Evolutionary conservation across 1,140 invertebrate species (phyloP), one percentile per base, ranked within the genome.

Genomic region (Drosophila bocki): DNA sequence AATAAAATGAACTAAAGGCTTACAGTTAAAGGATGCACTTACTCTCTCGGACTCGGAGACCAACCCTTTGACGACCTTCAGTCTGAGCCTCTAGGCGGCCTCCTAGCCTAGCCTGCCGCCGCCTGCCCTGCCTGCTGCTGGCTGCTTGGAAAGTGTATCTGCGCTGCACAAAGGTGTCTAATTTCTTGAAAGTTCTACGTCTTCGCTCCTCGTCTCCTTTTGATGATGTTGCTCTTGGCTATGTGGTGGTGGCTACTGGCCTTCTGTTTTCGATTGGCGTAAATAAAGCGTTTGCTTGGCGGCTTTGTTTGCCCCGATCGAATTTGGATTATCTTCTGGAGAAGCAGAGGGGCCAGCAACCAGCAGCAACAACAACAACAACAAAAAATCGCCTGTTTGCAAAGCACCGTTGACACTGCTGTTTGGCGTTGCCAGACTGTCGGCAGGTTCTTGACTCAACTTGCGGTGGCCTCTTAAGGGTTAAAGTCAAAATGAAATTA

Each of bases 231-330:
- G 15, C 35, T 41, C 33, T 22, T 51, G 37, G 12, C 26, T 22
- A 22, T 22, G 3, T 8, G 53, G 35, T 13, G 35, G 2, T 35
- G 7, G 8, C 15, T 26, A 17, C 39, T 65, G 32, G 22, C 35
- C 62, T 44, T 32, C 51, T 32, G n/a, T 32, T 45, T 47, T 4
- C 0, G 39, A 37, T 45, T 39, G 22, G 56, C 7, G 58, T 22
- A 37, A 65, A 26, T 60, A n/a, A 41, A 58, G 19, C 44, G 44
- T 12, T 72, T 42, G 51, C 37, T 70, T 71, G 39, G 65, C 26
- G 35, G 67, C 44, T 71, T 71, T 58, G 67, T 41, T 71, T 59
- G 51, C 32, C 54, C 45, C 37, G 68, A 72, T 72, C 54, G 51
- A 29, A 50, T 45, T 74, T 42, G 37, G 53, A 51, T 60, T 74